These are phyloP conservation scores for Drosophila willistoni DNA, from an alignment of 1,140 invertebrate species.

Conservation along the genomic window DNA sequence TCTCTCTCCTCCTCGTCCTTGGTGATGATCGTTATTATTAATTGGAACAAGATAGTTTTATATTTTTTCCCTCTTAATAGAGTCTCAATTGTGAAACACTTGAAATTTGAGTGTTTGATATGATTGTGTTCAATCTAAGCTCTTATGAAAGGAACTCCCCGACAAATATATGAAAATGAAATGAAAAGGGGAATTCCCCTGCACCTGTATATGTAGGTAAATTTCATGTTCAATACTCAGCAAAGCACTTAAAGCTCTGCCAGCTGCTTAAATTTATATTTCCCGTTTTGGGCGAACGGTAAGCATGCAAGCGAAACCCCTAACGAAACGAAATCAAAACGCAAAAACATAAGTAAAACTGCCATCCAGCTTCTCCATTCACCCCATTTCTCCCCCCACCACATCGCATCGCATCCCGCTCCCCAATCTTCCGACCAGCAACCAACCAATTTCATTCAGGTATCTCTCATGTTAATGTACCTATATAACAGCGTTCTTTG, in stretches of 20 bases:
- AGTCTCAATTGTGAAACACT: too few species aligned
- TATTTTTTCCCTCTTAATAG: too few species aligned
- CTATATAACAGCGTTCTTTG: slow-evolving; percentile 38
- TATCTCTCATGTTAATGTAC: neutral
- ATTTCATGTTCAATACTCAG: neutral
- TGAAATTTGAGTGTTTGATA: too few species aligned
- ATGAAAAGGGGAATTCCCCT: slow-evolving; percentile 2
- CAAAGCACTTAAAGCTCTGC: slow-evolving; percentile 15
- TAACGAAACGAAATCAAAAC: slow-evolving; percentile 14
- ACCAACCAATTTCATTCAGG: neutral
- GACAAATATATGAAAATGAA: too few species aligned
- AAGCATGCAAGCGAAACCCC: neutral
- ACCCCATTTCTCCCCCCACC: too few species aligned
- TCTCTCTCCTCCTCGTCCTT: too few species aligned
- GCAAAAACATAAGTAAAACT: slow-evolving; percentile 20
- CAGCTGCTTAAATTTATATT: slow-evolving; percentile 22
- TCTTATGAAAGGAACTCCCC: too few species aligned
- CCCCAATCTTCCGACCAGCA: neutral
- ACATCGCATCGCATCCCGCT: too few species aligned
- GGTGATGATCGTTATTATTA: too few species aligned
- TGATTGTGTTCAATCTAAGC: too few species aligned
- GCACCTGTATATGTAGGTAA: neutral
- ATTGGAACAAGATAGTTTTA: too few species aligned
- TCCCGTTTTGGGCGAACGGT: neutral
- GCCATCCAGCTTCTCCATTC: neutral